Percentiles rank a stretch among this genome's conserved stretches.
Evolutionary conservation across 2,888 invertebrate species (phyloP).

Genomic region (Merodon equestris): DNA sequence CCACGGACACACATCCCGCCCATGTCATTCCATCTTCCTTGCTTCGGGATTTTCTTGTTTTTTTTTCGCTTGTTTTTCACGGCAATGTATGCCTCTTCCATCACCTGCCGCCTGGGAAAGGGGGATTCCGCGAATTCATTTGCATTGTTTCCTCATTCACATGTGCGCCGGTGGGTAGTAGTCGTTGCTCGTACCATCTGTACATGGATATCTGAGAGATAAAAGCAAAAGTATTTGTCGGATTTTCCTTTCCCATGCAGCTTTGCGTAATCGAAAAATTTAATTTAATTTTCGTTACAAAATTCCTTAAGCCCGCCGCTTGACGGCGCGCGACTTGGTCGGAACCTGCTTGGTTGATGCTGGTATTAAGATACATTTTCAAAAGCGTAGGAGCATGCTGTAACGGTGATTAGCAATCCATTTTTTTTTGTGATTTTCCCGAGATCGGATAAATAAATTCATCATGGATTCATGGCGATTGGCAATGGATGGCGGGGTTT

Average conservation of each 20-base stretch:
- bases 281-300: constrained; percentile 34
- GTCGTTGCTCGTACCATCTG: constrained; percentile 11
- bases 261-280: constrained; percentile 52
- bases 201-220: too few relatives aligned
- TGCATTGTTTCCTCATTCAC: constrained; percentile 31
- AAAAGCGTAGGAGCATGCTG: constrained; percentile 9
- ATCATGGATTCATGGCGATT: neutral
- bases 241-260: constrained; percentile 29
- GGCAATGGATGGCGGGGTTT: too few relatives aligned
- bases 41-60: neutral
- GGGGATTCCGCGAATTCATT: constrained; percentile 28
- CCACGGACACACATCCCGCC: neutral
- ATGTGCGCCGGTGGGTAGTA: constrained; percentile 12
- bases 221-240: constrained; percentile 19
- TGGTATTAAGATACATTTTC: constrained; percentile 15
- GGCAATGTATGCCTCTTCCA: constrained; percentile 10
- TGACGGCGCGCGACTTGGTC: neutral
- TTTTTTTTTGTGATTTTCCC: neutral
- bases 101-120: neutral
- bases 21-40: neutral
- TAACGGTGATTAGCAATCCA: constrained; percentile 19
- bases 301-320: constrained; percentile 5
- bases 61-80: constrained; percentile 20
- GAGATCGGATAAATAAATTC: too few relatives aligned
- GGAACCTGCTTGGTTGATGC: neutral